Evolutionary conservation across 2,113 vertebrate species (phyloP).

Genomic region (Bambusicola thoracicus): DNA sequence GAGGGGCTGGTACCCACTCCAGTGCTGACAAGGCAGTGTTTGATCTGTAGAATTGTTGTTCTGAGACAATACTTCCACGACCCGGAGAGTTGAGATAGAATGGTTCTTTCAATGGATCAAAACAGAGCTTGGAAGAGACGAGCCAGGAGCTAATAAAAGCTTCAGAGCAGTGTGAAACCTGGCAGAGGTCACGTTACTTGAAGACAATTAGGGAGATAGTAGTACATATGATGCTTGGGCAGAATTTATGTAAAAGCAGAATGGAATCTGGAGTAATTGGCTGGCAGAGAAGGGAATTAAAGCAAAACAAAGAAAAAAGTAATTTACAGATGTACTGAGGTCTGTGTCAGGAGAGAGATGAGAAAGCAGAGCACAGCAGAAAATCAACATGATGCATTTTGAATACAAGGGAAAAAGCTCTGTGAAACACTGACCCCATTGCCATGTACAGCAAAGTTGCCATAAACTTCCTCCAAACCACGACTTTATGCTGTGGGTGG

Average conservation of each 20-base stretch:
- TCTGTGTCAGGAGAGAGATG: neutral
- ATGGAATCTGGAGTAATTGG: constrained; percentile 9
- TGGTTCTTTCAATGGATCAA: neutral
- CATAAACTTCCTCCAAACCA: neutral
- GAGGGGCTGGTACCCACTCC: neutral
- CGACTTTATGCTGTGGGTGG: accelerated
- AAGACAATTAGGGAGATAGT: constrained; percentile 32
- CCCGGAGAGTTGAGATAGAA: neutral
- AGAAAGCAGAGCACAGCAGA: neutral
- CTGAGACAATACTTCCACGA: neutral
- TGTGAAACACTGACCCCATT: neutral
- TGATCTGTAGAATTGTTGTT: constrained; percentile 1
- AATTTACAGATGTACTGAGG: neutral
- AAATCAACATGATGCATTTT: neutral
- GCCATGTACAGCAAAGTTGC: neutral
- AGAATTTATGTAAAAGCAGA: constrained; percentile 16
- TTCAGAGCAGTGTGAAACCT: neutral
- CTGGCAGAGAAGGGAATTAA: neutral
- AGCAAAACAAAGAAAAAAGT: neutral
- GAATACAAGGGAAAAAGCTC: neutral
- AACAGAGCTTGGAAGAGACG: neutral
- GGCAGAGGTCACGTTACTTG: neutral
- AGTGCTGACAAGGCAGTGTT: neutral
- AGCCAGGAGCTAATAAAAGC: neutral
- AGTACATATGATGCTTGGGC: neutral